Evolutionary conservation across 2,113 vertebrate species (phyloP).

Genomic region (Seriola dumerili): DNA sequence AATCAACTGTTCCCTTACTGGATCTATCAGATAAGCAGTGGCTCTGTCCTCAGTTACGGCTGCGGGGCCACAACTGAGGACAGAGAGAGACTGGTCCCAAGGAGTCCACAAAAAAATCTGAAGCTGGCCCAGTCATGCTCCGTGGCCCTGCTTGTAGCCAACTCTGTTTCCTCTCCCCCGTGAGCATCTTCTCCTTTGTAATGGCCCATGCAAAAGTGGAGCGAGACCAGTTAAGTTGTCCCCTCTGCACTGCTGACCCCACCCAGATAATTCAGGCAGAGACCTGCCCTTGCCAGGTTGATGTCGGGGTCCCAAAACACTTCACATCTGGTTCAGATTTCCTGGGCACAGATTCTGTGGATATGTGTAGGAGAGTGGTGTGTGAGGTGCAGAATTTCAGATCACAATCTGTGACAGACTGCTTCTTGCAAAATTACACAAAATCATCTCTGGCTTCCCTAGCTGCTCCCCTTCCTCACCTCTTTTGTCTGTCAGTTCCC

Average conservation of each 20-base stretch:
- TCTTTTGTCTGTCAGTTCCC: conserved; percentile 56
- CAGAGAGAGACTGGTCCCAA: conserved; percentile 5
- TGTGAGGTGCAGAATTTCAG: conserved; percentile 63
- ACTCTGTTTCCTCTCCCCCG: conserved; percentile 8
- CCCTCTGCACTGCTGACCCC: conserved; percentile 63
- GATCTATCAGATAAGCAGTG: conserved; percentile 75
- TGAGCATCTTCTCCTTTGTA: conserved; percentile 66
- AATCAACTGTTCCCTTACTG: conserved; percentile 83
- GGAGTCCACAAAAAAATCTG: conserved; percentile 31
- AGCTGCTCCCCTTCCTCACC: conserved; percentile 51
- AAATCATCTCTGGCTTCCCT: conserved; percentile 49
- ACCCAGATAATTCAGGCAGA: conserved; percentile 61
- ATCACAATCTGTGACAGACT: conserved; percentile 66
- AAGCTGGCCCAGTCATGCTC: conserved; percentile 16
- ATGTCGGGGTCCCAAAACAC: conserved; percentile 63
- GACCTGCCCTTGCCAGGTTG: conserved; percentile 72
- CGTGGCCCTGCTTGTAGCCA: background rate
- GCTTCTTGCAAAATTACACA: conserved; percentile 62
- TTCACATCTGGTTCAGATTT: conserved; percentile 78
- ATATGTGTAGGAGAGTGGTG: conserved; percentile 35
- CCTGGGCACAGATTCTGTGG: conserved; percentile 46
- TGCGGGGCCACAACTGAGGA: conserved; percentile 46
- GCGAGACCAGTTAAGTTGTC: conserved; percentile 56
- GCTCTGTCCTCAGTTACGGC: conserved; percentile 61
- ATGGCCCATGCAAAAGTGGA: conserved; percentile 57